Percentiles rank a stretch among this genome's conserved stretches.
phyloP scores from a whole-genome alignment of 2,797 vertebrate genomes.

The Macrochelys suwanniensis region DNA sequence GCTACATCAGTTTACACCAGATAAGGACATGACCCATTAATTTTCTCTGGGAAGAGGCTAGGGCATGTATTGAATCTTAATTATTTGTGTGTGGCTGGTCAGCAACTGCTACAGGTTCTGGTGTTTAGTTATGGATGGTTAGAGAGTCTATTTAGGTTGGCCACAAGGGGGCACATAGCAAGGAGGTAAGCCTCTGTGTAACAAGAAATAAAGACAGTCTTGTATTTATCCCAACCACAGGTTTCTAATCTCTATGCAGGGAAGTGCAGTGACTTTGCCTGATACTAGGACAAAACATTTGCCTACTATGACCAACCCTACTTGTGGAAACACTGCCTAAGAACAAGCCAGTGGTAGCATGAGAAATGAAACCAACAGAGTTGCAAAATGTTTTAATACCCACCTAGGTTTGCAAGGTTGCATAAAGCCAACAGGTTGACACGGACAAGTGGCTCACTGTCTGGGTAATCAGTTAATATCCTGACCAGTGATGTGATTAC shows the following conservation, averaged over 20 bases:
- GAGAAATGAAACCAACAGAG: background rate
- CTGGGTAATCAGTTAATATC: slow-evolving; percentile 87
- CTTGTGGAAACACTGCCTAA: background rate
- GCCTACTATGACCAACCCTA: background rate
- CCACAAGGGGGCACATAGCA: background rate
- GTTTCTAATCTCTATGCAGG: background rate
- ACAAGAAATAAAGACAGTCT: background rate
- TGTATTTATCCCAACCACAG: background rate
- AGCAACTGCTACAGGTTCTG: background rate
- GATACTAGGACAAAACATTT: background rate
- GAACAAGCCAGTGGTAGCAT: background rate
- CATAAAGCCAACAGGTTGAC: slow-evolving; percentile 91
- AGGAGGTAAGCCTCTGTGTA: background rate
- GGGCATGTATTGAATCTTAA: background rate
- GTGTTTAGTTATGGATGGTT: background rate
- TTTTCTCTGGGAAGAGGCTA: background rate
- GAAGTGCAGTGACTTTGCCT: background rate
- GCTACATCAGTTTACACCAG: background rate
- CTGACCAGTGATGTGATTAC: slow-evolving; percentile 88
- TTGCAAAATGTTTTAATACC: slow-evolving; percentile 23
- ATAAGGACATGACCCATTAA: background rate
- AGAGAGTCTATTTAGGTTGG: background rate
- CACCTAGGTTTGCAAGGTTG: slow-evolving; percentile 92
- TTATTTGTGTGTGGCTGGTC: background rate
- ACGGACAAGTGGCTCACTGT: slow-evolving; percentile 89